Base-by-base conservation (phyloP, 2,797 vertebrate species). In the Centropyge bicolor region DNA sequence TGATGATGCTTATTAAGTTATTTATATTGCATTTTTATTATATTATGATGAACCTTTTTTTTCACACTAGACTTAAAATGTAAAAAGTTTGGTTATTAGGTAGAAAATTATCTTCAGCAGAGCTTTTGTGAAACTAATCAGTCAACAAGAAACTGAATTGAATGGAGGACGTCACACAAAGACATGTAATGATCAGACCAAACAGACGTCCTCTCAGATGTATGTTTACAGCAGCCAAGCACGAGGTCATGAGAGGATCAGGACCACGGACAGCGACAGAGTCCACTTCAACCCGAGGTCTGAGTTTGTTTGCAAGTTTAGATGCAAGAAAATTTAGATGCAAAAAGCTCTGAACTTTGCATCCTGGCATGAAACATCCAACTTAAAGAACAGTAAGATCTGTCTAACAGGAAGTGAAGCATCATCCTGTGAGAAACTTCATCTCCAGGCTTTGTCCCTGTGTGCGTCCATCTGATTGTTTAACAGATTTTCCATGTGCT, bases 211-310 rank as follows among this genome's bases (percentile, higher is more conserved):
- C 6, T 13, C 12, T 52, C 11, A 41, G 16, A 7, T 41, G 5
- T 0, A 6, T 43, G n/a, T n/a, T n/a, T n/a, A n/a, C n/a, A n/a
- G 13, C 19, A 16, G 17, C 20, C 20, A 5, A 3, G 20, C 1
- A 52, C 8, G 3, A 60, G 27, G 19, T 38, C 20, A 31, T 22
- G 1, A 1, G 31, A 20, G 36, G 59, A 63, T 48, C 75, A 66
- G 75, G 5, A 79, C 75, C 64, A 74, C 0, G 24, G 56, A 78
- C 66, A 65, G 78, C 56, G 11, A 19, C 81, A 17, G 1, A 63
- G 9, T 43, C 31, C 17, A 16, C 13, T 8, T 3, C 46, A 60
- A 22, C 57, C 13, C 22, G 35, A 0, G 1, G 27, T 66, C 51
- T 4, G 13, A n/a, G 14, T 38, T 60, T 43, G 45, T 48, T 35